Percentiles rank a stretch among this genome's conserved stretches.
These are phyloP conservation scores for Steinernema feltiae DNA, from an alignment of 1,140 invertebrate genomes.

Conservation along the genomic window DNA sequence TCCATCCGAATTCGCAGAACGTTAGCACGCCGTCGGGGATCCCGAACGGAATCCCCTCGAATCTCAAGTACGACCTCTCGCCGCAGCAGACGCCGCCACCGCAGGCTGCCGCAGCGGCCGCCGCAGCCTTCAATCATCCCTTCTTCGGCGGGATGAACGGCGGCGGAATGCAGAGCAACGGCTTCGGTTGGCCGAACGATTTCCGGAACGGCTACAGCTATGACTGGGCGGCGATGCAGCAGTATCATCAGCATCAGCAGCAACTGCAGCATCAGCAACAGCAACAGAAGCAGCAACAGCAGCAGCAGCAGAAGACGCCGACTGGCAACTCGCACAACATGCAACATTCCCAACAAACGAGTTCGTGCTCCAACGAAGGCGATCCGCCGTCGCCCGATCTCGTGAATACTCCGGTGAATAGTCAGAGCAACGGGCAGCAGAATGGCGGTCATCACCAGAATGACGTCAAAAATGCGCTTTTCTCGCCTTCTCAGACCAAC, in stretches of 20 bases:
- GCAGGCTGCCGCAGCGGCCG: neutral
- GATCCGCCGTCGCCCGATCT: neutral
- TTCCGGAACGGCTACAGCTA: neutral
- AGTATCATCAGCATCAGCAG: neutral
- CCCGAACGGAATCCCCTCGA: neutral
- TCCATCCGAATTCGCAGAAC: neutral
- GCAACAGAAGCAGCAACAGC: neutral
- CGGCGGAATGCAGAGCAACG: neutral
- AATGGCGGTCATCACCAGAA: neutral
- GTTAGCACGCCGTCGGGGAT: neutral
- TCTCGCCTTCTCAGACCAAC: neutral
- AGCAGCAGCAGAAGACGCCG: constrained; percentile 1
- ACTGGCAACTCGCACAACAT: neutral
- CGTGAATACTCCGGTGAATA: neutral
- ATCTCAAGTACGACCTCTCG: constrained; percentile 1
- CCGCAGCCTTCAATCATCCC: neutral
- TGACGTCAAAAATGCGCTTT: neutral
- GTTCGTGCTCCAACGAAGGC: neutral
- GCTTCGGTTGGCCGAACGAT: neutral
- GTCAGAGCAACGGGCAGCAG: neutral
- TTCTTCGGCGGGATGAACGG: neutral
- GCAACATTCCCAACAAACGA: neutral
- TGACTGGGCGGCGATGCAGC: neutral
- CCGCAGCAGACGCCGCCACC: neutral
- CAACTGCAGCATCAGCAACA: neutral